Evolutionary conservation across 2,888 invertebrate species (phyloP).

Genomic region (Agelastica alni): DNA sequence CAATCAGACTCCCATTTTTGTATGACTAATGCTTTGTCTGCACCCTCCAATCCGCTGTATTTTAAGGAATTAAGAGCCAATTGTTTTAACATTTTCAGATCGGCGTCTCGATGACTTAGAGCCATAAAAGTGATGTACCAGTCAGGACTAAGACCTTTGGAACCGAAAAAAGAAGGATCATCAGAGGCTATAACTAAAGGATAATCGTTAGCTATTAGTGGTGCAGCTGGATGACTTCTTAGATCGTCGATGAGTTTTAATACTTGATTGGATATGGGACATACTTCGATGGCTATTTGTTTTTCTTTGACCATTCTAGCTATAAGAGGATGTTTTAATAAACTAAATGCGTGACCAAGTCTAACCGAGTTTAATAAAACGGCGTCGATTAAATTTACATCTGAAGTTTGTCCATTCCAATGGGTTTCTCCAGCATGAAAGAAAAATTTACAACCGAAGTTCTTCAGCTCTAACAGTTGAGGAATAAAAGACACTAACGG

Average conservation of each 20-base stretch:
- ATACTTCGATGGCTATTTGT: slow-evolving; percentile 74
- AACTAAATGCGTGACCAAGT: slow-evolving; percentile 77
- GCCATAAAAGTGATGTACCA: slow-evolving; percentile 80
- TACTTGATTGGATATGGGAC: slow-evolving; percentile 77
- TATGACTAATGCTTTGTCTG: slow-evolving; percentile 60
- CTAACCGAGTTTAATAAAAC: slow-evolving; percentile 72
- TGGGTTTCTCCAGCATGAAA: slow-evolving; percentile 70
- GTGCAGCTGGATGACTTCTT: slow-evolving; percentile 74
- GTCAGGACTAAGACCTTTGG: slow-evolving; percentile 73
- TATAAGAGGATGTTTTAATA: slow-evolving; percentile 72
- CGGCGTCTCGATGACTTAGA: slow-evolving; percentile 68
- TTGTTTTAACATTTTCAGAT: slow-evolving; percentile 72
- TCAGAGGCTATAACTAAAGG: slow-evolving; percentile 78
- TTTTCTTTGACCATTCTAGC: slow-evolving; percentile 62
- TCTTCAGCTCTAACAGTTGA: slow-evolving; percentile 35
- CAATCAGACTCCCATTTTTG: slow-evolving; percentile 63
- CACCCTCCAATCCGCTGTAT: slow-evolving; percentile 64
- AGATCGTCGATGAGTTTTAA: slow-evolving; percentile 71
- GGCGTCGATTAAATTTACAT: slow-evolving; percentile 78
- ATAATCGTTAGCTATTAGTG: slow-evolving; percentile 66
- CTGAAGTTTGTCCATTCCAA: slow-evolving; percentile 69
- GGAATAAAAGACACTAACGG: slow-evolving; percentile 67
- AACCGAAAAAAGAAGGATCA: slow-evolving; percentile 76
- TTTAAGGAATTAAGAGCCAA: slow-evolving; percentile 75
- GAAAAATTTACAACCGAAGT: slow-evolving; percentile 42